Base-by-base conservation (phyloP, 2,888 invertebrate genomes). In the Drosophila melanosoma region DNA sequence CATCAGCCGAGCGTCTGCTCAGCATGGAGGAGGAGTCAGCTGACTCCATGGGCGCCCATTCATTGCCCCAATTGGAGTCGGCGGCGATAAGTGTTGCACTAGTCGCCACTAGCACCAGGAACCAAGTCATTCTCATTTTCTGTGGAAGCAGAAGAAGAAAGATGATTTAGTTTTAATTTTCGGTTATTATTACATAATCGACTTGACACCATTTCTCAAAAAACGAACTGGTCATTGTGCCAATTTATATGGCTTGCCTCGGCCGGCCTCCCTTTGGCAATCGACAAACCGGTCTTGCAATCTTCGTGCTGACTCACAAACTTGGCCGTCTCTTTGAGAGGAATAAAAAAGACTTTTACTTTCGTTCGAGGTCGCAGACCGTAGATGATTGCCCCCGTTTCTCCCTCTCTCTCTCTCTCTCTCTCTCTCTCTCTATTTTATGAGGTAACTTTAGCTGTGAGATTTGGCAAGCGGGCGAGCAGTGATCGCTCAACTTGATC, bases 281-380 rank as follows among this genome's bases (percentile, higher is more conserved):
- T 78, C 69, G 26, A 8, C 12, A 69, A 82, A 89, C 89, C 83
- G 86, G 81, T 82, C 76, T 74, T 60, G 74, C 81, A 89, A 82
- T 84, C 90, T 76, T 76, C 71, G 32, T 61, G 62, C 74, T 87
- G 90, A 87, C 71, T 90, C 88, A 81, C 64, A 59, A 58, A 49
- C 60, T 36, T 20, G 53, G 53, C 33, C 59, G 42, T 59, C 56
- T 40, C 38, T 68, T 59, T 23, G 15, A 23, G 45, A 45, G n/a
- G 15, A 45, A 66, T 75, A 77, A 81, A 77, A 81, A 80, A 76
- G 72, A 91, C 91, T 92, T 91, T 92, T 92, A 91, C 91, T 91
- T 91, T 91, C 92, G 82, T 91, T 91, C 76, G 90, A 87, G 89
- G 87, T 90, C 87, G 90, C 89, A 78, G 79, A 85, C 90, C 86